phyloP scores from a whole-genome alignment of 2,888 invertebrate species.

The Athalia cordata region DNA sequence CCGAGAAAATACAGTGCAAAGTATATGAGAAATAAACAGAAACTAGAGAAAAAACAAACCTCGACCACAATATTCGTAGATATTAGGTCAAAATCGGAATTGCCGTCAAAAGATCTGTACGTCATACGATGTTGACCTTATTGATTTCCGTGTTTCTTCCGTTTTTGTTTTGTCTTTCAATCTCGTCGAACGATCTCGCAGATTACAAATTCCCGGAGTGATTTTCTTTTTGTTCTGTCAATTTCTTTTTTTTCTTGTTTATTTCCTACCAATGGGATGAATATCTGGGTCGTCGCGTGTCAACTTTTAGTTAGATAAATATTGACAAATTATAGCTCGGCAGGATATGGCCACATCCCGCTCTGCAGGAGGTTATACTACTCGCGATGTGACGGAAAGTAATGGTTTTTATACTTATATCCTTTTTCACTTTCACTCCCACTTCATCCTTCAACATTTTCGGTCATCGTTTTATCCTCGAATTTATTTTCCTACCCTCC shows the following conservation, averaged over 20 bases:
- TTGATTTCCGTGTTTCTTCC: neutral
- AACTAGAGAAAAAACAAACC: too few species aligned
- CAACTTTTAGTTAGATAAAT: slow-evolving; percentile 30
- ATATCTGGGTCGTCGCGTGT: slow-evolving; percentile 39
- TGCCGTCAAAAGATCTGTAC: too few species aligned
- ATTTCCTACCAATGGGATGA: neutral
- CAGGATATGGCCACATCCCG: neutral
- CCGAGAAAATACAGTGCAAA: too few species aligned
- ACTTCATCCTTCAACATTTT: neutral
- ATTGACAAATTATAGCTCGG: slow-evolving; percentile 24
- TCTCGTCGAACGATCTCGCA: neutral
- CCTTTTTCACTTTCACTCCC: slow-evolving; percentile 1
- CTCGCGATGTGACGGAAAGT: neutral
- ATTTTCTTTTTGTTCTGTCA: neutral
- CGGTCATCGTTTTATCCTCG: neutral
- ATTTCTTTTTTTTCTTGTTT: neutral
- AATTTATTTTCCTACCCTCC: too few species aligned
- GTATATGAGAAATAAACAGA: too few species aligned
- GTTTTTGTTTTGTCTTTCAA: neutral
- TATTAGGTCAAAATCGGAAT: too few species aligned
- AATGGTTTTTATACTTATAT: slow-evolving; percentile 1
- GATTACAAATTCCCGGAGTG: neutral
- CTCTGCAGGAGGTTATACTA: too few species aligned
- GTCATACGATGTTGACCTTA: neutral
- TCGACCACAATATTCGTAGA: too few species aligned